Conservation (phyloP, 2,113 vertebrate genomes). For the Cheilinus undulatus region DNA sequence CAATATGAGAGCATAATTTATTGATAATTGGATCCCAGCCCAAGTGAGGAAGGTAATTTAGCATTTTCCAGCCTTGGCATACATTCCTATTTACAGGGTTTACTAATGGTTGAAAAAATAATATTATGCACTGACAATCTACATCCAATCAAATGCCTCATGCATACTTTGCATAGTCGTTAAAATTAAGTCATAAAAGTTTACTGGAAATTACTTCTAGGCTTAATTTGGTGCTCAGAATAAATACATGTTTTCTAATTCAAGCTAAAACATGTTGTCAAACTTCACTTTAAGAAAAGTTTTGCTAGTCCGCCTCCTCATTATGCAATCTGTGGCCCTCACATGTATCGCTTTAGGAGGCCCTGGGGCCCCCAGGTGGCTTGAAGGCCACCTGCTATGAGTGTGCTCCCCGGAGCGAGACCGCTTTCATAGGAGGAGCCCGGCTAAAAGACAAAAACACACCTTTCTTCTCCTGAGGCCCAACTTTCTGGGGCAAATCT, state of each 20-base stretch:
- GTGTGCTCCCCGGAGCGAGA: conserved; percentile 82
- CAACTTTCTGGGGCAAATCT: conserved; percentile 84
- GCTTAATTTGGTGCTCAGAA: conserved; percentile 61
- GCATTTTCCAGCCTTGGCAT: conserved; percentile 80
- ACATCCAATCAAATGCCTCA: conserved; percentile 74
- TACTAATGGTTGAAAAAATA: conserved; percentile 82
- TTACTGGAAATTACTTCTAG: conserved; percentile 87
- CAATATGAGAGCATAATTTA: conserved; percentile 93
- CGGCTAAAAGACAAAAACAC: conserved; percentile 85
- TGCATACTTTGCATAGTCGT: conserved; percentile 83
- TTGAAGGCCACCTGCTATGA: conserved; percentile 86
- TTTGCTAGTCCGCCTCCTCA: conserved; percentile 47
- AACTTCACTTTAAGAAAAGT: conserved; percentile 59
- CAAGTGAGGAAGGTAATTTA: conserved; percentile 89
- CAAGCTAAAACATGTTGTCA: conserved; percentile 38
- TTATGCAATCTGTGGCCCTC: conserved; percentile 66
- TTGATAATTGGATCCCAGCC: conserved; percentile 92
- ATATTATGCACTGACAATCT: conserved; percentile 77
- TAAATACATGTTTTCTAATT: conserved; percentile 14
- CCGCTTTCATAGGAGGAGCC: conserved; percentile 80
- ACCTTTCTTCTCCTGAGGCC: conserved; percentile 87
- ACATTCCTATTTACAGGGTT: conserved; percentile 82
- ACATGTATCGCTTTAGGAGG: conserved; percentile 66
- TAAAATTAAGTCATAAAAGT: conserved; percentile 84
- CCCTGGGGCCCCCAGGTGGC: conserved; percentile 81